Percentiles rank a stretch among this genome's conserved stretches.
These are phyloP conservation scores for Ericerus pela DNA, from an alignment of 1,140 invertebrate genomes.

Conservation along the genomic window DNA sequence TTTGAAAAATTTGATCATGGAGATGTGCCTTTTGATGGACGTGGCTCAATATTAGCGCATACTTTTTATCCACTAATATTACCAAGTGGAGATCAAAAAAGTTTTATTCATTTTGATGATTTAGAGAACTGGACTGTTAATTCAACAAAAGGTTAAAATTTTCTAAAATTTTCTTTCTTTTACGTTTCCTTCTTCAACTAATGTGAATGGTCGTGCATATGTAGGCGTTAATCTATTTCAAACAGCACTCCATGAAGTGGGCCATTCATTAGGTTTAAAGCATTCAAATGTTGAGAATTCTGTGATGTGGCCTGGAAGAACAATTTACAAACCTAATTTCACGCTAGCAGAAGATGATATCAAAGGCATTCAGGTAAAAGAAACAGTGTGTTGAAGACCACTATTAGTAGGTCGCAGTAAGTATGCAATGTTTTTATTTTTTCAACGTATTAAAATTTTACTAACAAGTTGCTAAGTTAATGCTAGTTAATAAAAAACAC, in stretches of 20 bases:
- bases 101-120: background rate
- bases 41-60: background rate
- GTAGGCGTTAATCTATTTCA: slow-evolving; percentile 74
- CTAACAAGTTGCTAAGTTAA: too few relatives aligned
- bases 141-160: background rate
- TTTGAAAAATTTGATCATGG: background rate
- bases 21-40: background rate
- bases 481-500: too few relatives aligned
- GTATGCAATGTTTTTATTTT: too few relatives aligned
- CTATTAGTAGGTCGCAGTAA: too few relatives aligned
- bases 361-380: slow-evolving; percentile 44
- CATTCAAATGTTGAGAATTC: slow-evolving; percentile 75
- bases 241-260: slow-evolving; percentile 91
- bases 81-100: background rate
- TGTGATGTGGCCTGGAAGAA: slow-evolving; percentile 88
- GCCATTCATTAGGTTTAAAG: slow-evolving; percentile 78
- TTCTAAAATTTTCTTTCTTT: background rate
- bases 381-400: too few relatives aligned
- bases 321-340: slow-evolving; percentile 69
- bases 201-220: too few relatives aligned
- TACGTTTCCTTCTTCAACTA: too few relatives aligned
- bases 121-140: background rate
- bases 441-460: too few relatives aligned
- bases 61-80: background rate
- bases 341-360: slow-evolving; percentile 67